These are phyloP conservation scores for Apeira syringaria DNA, from an alignment of 2,888 invertebrate species.

Conservation along the genomic window DNA sequence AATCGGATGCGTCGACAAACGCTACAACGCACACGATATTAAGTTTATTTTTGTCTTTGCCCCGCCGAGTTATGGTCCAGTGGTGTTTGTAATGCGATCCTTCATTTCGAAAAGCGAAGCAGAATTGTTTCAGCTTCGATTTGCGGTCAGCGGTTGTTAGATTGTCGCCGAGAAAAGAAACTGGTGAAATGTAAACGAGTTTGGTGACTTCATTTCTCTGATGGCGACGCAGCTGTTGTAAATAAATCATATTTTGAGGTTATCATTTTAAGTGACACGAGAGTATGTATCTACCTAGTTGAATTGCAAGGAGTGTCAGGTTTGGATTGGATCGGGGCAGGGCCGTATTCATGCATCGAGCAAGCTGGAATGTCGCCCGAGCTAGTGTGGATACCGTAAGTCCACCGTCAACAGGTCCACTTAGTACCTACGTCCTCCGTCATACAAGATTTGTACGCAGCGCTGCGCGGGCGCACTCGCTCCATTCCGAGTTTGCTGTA, in stretches of 20 bases:
- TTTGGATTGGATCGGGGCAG: conserved; percentile 61
- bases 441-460: conserved; percentile 74
- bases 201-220: conserved; percentile 56
- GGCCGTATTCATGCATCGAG: conserved; percentile 69
- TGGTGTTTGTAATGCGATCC: conserved; percentile 81
- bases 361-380: conserved; percentile 75
- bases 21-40: conserved; percentile 80
- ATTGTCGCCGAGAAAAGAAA: conserved; percentile 70
- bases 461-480: conserved; percentile 61
- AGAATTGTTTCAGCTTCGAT: conserved; percentile 68
- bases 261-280: conserved; percentile 61
- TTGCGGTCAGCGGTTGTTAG: conserved; percentile 75
- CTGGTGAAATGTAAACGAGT: conserved; percentile 75
- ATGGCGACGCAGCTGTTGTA: conserved; percentile 59
- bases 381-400: conserved; percentile 75
- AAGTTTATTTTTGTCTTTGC: conserved; percentile 83
- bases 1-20: conserved; percentile 80
- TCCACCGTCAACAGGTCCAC: conserved; percentile 35
- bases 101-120: conserved; percentile 73
- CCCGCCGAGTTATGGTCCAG: conserved; percentile 82
- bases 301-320: conserved; percentile 40
- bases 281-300: conserved; percentile 58
- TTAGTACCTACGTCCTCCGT: conserved; percentile 58
- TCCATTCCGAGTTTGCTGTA: conserved; percentile 52
- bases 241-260: conserved; percentile 63